Base-by-base conservation (phyloP, 2,888 invertebrate species). In the Lycia hirtaria region DNA sequence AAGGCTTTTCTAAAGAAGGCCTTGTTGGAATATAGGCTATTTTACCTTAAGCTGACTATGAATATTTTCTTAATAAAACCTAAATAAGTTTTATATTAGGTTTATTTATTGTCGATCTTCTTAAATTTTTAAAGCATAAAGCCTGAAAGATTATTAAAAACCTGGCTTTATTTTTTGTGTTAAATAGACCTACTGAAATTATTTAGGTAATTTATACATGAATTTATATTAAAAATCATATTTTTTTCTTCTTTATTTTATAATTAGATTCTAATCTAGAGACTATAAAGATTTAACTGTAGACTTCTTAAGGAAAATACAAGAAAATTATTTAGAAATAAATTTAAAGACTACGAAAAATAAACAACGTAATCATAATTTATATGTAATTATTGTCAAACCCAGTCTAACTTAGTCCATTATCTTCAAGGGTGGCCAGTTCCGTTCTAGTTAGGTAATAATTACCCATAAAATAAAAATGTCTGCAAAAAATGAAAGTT, bases 381-480 rank as follows among this genome's bases (percentile, higher is more conserved):
- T 65, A 73, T 69, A n/a, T n/a, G n/a, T n/a, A 72, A 72, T 76
- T 70, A 73, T 65, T 62, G 71, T 68, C 68, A 56, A 60, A 67
- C 66, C 60, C 49, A 55, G 41, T 53, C 52, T 67, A 80, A 78
- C 68, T 81, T 78, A 53, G n/a, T 52, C 67, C 70, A 69, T 80
- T 76, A 71, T 65, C 72, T 62, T 53, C 47, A 63, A 60, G 68
- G 70, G 60, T 64, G 65, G 62, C 59, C 56, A 56, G 59, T 61
- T 63, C 51, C 57, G 45, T 57, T 54, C 48, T 49, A 53, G 55
- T 63, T 63, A 53, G 14, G 53, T 49, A 32, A 50, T 50, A 44
- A 50, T 56, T 50, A 50, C 33, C 10, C 9, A 10, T 22, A 33
- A 49, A 41, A 20, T 17, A 32, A 54, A 54, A 54, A 54, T 22